Percentiles rank a stretch among this genome's conserved stretches.
Conservation (phyloP, 2,888 invertebrate genomes). For the Noctua janthe region DNA sequence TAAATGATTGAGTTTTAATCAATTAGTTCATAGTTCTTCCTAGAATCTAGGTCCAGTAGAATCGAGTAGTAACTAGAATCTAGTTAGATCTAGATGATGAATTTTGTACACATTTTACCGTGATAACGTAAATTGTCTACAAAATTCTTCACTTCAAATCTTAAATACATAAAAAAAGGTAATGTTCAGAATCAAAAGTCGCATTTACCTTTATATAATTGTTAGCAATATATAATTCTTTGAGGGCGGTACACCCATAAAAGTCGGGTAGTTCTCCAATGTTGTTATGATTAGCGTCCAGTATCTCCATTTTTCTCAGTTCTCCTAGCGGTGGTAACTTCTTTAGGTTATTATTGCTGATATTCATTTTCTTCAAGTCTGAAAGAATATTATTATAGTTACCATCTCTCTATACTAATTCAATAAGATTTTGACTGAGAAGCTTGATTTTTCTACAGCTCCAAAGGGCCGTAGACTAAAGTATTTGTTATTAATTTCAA, state of each 20-base stretch:
- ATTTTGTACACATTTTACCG: not conserved
- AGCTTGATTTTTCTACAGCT: too few relatives aligned
- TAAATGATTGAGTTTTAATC: not conserved
- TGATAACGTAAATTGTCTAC: not conserved
- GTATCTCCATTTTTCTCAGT: constrained; percentile 93
- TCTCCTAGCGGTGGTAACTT: constrained; percentile 93
- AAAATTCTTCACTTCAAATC: too few relatives aligned
- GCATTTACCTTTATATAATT: constrained; percentile 93
- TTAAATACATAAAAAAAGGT: not conserved
- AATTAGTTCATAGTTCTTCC: not conserved
- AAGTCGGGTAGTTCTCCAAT: constrained; percentile 94
- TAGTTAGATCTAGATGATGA: not conserved
- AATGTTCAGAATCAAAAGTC: not conserved
- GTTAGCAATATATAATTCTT: constrained; percentile 95
- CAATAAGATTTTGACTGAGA: not conserved
- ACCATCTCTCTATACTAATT: not conserved
- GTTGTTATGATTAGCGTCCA: constrained; percentile 96
- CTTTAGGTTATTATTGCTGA: constrained; percentile 93
- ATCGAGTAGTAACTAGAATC: not conserved
- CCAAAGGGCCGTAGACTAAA: too few relatives aligned
- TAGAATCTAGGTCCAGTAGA: not conserved
- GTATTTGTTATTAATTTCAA: too few relatives aligned
- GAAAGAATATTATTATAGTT: constrained; percentile 35
- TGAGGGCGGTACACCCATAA: constrained; percentile 93
- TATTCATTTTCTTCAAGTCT: constrained; percentile 93